These are phyloP conservation scores for Callimorpha dominula DNA, from an alignment of 2,888 invertebrate genomes.

Conservation along the genomic window DNA sequence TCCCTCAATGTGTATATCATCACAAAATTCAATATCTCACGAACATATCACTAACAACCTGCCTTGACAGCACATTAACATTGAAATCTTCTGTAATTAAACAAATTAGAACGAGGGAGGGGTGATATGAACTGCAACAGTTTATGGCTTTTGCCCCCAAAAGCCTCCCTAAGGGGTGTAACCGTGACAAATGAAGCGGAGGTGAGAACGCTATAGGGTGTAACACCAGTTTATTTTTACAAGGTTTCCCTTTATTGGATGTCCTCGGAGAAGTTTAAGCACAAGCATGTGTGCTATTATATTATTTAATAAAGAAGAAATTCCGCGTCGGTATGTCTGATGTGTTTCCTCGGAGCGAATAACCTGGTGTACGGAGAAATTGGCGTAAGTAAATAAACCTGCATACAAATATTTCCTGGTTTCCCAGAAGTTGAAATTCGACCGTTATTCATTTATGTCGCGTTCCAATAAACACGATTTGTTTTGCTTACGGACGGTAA, in stretches of 20 bases:
- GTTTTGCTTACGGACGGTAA: too few relatives aligned
- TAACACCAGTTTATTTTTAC: conserved; percentile 61
- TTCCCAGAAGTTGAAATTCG: too few relatives aligned
- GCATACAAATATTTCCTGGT: too few relatives aligned
- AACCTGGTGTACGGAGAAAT: not conserved
- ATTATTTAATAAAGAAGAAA: conserved; percentile 28
- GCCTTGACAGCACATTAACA: conserved; percentile 22
- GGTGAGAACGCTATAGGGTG: conserved; percentile 51
- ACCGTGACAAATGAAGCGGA: conserved; percentile 36
- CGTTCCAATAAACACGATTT: too few relatives aligned
- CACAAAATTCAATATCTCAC: too few relatives aligned
- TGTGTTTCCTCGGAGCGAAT: conserved; percentile 6
- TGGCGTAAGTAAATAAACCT: too few relatives aligned
- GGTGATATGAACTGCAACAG: conserved; percentile 56
- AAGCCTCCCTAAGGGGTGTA: conserved; percentile 35
- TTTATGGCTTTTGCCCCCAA: conserved; percentile 46
- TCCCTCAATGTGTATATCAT: too few relatives aligned
- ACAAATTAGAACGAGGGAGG: conserved; percentile 49
- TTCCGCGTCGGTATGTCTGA: not conserved
- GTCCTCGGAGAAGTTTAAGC: conserved; percentile 16
- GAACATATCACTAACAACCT: not conserved
- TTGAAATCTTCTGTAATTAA: conserved; percentile 55
- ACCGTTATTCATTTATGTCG: too few relatives aligned
- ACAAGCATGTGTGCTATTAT: conserved; percentile 9
- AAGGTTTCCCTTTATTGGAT: conserved; percentile 58